Conservation (phyloP, 2,797 vertebrate species). For the Siniperca obscura region DNA sequence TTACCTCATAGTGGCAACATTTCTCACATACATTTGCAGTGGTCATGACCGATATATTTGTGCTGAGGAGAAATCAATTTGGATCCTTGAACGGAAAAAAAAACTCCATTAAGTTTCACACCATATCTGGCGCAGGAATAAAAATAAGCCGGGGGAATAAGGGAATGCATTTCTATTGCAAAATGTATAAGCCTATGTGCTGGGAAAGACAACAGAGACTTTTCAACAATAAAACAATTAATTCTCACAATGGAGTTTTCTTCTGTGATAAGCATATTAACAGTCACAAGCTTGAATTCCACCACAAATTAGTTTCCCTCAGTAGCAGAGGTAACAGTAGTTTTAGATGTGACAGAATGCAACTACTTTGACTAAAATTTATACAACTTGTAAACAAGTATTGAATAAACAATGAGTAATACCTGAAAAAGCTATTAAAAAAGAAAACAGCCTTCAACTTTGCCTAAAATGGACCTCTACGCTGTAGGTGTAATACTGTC, state of each 20-base stretch:
- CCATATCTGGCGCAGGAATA: slow-evolving; percentile 30
- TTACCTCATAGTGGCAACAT: slow-evolving; percentile 21
- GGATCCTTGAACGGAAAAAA: slow-evolving; percentile 28
- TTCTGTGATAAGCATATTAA: slow-evolving; percentile 69
- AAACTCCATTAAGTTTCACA: slow-evolving; percentile 29
- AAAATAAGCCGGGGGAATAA: slow-evolving; percentile 44
- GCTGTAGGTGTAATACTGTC: slow-evolving; percentile 45
- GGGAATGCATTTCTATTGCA: slow-evolving; percentile 40
- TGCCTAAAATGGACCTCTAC: not conserved
- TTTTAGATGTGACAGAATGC: not conserved
- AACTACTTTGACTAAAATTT: not conserved
- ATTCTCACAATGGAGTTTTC: slow-evolving; percentile 48
- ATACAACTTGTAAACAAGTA: slow-evolving; percentile 5
- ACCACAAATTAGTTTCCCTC: slow-evolving; percentile 7
- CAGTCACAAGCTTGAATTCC: slow-evolving; percentile 63
- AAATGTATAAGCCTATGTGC: slow-evolving; percentile 25
- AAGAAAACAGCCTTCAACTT: not conserved
- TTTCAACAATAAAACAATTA: slow-evolving; percentile 63
- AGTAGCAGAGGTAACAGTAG: not conserved
- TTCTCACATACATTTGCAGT: slow-evolving; percentile 24
- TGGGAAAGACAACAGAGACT: slow-evolving; percentile 53
- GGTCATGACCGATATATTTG: slow-evolving; percentile 34
- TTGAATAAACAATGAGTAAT: not conserved
- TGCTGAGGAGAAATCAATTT: slow-evolving; percentile 39
- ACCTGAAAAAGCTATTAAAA: not conserved